phyloP scores from a whole-genome alignment of 2,888 invertebrate species.

The Trachelus stipa region DNA sequence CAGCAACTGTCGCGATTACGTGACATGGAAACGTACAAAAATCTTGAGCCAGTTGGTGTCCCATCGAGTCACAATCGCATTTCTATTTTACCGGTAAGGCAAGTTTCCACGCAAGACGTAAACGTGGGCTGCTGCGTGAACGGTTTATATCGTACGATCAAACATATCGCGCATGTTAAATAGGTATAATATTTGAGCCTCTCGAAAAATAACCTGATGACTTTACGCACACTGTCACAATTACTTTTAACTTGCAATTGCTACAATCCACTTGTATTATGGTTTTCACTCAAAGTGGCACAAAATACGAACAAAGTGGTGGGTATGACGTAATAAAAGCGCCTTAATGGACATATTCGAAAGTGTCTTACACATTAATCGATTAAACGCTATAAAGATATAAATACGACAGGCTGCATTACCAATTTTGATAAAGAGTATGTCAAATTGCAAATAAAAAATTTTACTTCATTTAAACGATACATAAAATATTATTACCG shows the following conservation, averaged over 20 bases:
- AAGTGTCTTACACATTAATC: background rate
- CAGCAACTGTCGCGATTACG: background rate
- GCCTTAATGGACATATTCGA: background rate
- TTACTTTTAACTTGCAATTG: background rate
- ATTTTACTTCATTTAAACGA: background rate
- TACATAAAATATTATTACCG: background rate
- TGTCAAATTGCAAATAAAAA: background rate
- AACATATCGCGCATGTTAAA: background rate
- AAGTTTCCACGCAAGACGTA: background rate
- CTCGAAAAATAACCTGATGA: background rate
- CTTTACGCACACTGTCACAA: background rate
- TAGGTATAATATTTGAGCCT: background rate
- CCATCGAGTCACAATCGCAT: background rate
- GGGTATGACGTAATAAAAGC: constrained; percentile 57
- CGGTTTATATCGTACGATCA: background rate
- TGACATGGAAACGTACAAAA: background rate
- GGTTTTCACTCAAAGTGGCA: constrained; percentile 57
- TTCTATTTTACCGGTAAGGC: background rate
- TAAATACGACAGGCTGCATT: background rate
- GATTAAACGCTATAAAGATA: background rate
- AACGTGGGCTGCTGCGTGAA: background rate
- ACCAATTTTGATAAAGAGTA: background rate
- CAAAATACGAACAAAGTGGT: constrained; percentile 58
- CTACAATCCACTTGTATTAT: background rate
- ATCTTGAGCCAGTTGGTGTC: background rate